phyloP scores from a whole-genome alignment of 2,113 vertebrate species.

The Pica pica region DNA sequence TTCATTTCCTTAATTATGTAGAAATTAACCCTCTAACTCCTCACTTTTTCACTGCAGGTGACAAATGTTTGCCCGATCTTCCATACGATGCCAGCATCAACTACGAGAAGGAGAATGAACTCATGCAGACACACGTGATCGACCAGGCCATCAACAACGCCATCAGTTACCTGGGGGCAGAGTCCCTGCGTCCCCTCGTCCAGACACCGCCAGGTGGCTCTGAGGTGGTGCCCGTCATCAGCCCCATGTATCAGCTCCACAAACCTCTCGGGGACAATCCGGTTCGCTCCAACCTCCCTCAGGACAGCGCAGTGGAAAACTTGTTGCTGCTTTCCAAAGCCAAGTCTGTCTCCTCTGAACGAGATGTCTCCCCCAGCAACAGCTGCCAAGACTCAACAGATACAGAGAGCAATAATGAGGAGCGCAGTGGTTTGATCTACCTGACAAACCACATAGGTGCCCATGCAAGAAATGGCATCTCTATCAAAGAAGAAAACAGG shows the following conservation, averaged over 20 bases:
- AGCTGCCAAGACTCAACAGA: conserved; percentile 97
- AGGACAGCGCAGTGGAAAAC: conserved; percentile 92
- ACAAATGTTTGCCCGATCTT: conserved; percentile 88
- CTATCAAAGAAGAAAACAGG: conserved; percentile 88
- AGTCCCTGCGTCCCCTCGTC: conserved; percentile 92
- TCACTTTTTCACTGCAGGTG: conserved; percentile 75
- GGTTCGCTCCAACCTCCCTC: conserved; percentile 74
- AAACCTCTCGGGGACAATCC: conserved; percentile 75
- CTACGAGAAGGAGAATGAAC: conserved; percentile 83
- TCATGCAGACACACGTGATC: conserved; percentile 95
- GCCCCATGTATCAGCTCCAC: conserved; percentile 86
- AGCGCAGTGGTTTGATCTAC: conserved; percentile 92
- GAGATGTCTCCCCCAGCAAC: conserved; percentile 91
- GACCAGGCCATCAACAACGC: conserved; percentile 99
- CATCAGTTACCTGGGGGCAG: conserved; percentile 95
- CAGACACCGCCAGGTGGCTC: conserved; percentile 88
- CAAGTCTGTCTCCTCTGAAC: conserved; percentile 89
- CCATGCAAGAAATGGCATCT: conserved; percentile 84
- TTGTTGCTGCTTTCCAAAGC: conserved; percentile 93
- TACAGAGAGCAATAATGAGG: conserved; percentile 95
- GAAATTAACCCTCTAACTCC: neutral
- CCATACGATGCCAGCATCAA: conserved; percentile 80
- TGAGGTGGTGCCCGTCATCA: conserved; percentile 78
- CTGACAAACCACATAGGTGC: conserved; percentile 91
- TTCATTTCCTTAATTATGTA: neutral